phyloP scores from a whole-genome alignment of 2,797 vertebrate genomes.

The Neostethus bicornis region DNA sequence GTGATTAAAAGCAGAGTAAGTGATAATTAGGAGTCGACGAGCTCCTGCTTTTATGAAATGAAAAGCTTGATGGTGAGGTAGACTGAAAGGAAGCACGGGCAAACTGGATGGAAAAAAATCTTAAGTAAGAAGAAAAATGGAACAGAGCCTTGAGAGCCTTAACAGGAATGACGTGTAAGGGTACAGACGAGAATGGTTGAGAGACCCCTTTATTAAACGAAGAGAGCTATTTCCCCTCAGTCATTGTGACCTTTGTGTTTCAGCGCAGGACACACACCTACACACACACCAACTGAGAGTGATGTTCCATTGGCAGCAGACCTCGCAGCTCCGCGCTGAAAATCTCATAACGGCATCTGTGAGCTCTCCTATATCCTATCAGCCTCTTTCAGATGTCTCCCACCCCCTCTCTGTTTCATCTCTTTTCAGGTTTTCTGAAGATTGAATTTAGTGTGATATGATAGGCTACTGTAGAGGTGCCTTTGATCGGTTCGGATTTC shows the following conservation, averaged over 20 bases:
- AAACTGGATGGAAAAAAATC: constrained; percentile 11
- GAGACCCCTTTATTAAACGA: constrained; percentile 67
- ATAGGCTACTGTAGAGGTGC: constrained; percentile 30
- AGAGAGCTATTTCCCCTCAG: constrained; percentile 51
- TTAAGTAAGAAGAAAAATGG: constrained; percentile 37
- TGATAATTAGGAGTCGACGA: constrained; percentile 73
- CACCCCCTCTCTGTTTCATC: constrained; percentile 33
- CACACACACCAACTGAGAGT: constrained; percentile 34
- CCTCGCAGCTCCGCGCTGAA: constrained; percentile 47
- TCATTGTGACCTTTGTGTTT: constrained; percentile 53
- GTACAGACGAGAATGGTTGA: constrained; percentile 46
- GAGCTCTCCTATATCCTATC: constrained; percentile 57
- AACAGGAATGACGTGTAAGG: constrained; percentile 40
- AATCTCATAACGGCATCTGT: constrained; percentile 65
- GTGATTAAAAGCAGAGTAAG: constrained; percentile 43
- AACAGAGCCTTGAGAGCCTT: constrained; percentile 34
- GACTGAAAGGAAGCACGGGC: background rate
- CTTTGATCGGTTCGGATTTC: constrained; percentile 42
- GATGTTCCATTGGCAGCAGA: constrained; percentile 56
- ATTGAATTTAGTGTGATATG: constrained; percentile 51
- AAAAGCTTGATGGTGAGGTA: constrained; percentile 28
- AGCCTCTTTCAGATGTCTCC: constrained; percentile 15
- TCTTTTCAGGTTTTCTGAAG: constrained; percentile 43
- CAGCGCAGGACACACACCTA: constrained; percentile 34
- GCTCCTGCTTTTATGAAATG: constrained; percentile 32